Base-by-base conservation (phyloP, 2,797 vertebrate species). In the Urophycis tenuis region DNA sequence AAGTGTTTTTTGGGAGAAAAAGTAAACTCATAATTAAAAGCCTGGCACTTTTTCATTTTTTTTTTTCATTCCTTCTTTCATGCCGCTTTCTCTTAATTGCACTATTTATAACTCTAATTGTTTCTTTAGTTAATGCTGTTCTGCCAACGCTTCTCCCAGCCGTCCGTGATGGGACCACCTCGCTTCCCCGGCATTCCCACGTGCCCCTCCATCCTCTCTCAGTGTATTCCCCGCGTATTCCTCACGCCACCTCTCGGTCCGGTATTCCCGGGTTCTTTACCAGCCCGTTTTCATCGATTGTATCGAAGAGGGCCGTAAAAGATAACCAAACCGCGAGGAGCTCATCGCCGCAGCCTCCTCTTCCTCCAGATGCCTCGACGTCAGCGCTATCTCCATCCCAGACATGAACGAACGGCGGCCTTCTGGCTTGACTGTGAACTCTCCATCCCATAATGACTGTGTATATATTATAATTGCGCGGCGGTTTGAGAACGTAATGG, bases 391-490 rank as follows among this genome's bases (percentile, higher is more conserved):
- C 53, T 60, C 53, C 22, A 60, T 60, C 53, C 22, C 53, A 25
- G 53, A 60, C 19, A 53, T n/a, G 49, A 7, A n/a, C 53, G 3
- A 4, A 60, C 45, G 17, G 17, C 19, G 5, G 45, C 17, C 3
- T 25, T 60, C 19, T 25, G 53, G 1, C 53, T 22, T 22, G 45
- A 53, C 19, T 19, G 19, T 69, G 78, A 74, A 79, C 80, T 83
- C 85, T 75, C 79, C 30, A 78, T 79, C 77, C 34, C 78, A 71
- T 79, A 77, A 80, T 76, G 84, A 78, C 78, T 87, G 75, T 84
- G 86, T 80, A 84, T 83, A 83, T 76, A 81, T 34, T 29, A 71
- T 90, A 88, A 90, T 89, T 86, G 78, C 81, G 79, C 78, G 71
- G 75, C 41, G 79, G 80, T 14, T 81, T 87, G 74, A 86, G 69